These are phyloP conservation scores for Macroglossus sobrinus DNA, from an alignment of 2,113 vertebrate genomes.

Conservation along the genomic window DNA sequence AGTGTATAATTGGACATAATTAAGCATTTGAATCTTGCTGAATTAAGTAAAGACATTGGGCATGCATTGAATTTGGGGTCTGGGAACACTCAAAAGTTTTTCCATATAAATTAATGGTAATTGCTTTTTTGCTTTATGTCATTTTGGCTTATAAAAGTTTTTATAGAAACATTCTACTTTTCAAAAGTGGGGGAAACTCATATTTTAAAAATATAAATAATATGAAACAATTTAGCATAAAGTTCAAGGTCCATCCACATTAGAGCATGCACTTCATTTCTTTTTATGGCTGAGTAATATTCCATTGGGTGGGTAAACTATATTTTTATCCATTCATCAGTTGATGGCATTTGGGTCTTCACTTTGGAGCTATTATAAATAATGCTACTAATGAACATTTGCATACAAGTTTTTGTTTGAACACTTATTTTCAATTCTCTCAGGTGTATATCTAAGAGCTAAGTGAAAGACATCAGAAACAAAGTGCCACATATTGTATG, in stretches of 20 bases:
- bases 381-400: not conserved
- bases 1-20: too few relatives aligned
- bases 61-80: too few relatives aligned
- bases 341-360: not conserved
- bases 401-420: not conserved
- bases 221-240: not conserved
- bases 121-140: too few relatives aligned
- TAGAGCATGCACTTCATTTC: not conserved
- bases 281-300: not conserved
- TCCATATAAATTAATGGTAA: too few relatives aligned
- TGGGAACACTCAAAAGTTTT: too few relatives aligned
- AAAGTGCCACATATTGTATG: not conserved
- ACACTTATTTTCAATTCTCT: not conserved
- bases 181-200: not conserved
- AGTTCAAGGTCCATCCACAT: not conserved
- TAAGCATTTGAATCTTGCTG: too few relatives aligned
- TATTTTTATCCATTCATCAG: not conserved
- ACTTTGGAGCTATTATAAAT: not conserved
- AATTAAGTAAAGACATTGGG: too few relatives aligned
- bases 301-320: not conserved
- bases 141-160: too few relatives aligned
- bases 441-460: not conserved
- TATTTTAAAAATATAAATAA: not conserved
- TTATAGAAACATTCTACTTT: too few relatives aligned
- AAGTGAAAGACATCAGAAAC: not conserved